These are phyloP conservation scores for Macaria liturata DNA, from an alignment of 2,888 invertebrate species.

Conservation along the genomic window DNA sequence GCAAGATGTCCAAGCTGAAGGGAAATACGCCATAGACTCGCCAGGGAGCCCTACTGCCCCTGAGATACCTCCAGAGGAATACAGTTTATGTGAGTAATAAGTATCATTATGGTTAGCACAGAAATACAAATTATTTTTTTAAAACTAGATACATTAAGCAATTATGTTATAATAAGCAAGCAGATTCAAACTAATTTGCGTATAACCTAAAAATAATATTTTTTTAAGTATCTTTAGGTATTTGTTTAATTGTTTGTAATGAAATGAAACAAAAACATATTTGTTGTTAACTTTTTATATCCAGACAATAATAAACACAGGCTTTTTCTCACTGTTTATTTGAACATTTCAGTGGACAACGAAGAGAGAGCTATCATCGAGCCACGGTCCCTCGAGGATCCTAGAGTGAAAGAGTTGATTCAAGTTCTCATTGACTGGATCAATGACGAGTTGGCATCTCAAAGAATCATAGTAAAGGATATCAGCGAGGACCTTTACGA, in stretches of 20 bases:
- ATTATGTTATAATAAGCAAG: too few relatives aligned
- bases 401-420: constrained; percentile 92
- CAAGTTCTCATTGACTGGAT: constrained; percentile 98
- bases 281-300: too few relatives aligned
- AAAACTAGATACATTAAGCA: too few relatives aligned
- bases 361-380: constrained; percentile 98
- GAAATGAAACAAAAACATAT: too few relatives aligned
- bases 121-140: background rate
- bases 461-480: constrained; percentile 98
- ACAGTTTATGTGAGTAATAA: constrained; percentile 88
- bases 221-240: too few relatives aligned
- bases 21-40: constrained; percentile 97
- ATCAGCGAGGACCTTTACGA: constrained; percentile 99
- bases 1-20: constrained; percentile 97
- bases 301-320: too few relatives aligned
- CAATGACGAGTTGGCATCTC: constrained; percentile 97
- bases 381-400: constrained; percentile 93
- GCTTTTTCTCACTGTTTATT: too few relatives aligned
- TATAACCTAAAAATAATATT: too few relatives aligned
- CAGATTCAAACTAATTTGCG: too few relatives aligned
- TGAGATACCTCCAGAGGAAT: constrained; percentile 96
- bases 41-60: constrained; percentile 95
- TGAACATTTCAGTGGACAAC: constrained; percentile 90
- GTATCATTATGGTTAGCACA: background rate
- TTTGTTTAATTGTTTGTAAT: too few relatives aligned